Conservation (phyloP, 2,888 invertebrate genomes). For the Incurvaria masculella region DNA sequence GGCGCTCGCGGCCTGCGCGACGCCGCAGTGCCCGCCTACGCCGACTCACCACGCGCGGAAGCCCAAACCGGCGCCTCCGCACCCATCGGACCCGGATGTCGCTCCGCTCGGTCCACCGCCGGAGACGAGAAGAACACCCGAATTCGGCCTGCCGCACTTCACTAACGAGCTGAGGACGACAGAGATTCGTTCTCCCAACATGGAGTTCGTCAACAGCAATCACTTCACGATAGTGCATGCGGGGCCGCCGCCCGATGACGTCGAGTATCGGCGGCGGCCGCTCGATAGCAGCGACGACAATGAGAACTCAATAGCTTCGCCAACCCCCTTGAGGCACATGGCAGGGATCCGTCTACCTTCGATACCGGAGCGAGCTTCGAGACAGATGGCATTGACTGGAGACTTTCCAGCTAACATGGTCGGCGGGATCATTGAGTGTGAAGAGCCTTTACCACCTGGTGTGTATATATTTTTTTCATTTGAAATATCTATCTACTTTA, state of each 20-base stretch:
- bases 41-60: slow-evolving; percentile 82
- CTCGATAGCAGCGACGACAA: slow-evolving; percentile 41
- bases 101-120: slow-evolving; percentile 22
- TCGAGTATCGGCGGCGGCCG: slow-evolving; percentile 42
- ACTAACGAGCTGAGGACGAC: slow-evolving; percentile 47
- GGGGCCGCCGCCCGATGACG: slow-evolving; percentile 47
- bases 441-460: slow-evolving; percentile 87
- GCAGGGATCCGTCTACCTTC: slow-evolving; percentile 76
- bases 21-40: slow-evolving; percentile 78
- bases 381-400: slow-evolving; percentile 55
- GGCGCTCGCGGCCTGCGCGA: slow-evolving; percentile 51
- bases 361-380: slow-evolving; percentile 69
- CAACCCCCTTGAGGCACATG: slow-evolving; percentile 64
- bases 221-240: slow-evolving; percentile 54
- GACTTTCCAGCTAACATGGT: slow-evolving; percentile 54
- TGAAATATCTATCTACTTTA: too few species aligned
- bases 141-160: slow-evolving; percentile 48
- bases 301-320: slow-evolving; percentile 51
- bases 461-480: slow-evolving; percentile 25
- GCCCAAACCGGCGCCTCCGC: slow-evolving; percentile 57
- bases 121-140: slow-evolving; percentile 31
- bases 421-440: slow-evolving; percentile 59
- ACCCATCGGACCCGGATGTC: too few species aligned
- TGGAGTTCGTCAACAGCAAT: slow-evolving; percentile 56
- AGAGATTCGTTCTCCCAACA: slow-evolving; percentile 52